Conservation (phyloP, 2,888 invertebrate species). For the Spodoptera picta region DNA sequence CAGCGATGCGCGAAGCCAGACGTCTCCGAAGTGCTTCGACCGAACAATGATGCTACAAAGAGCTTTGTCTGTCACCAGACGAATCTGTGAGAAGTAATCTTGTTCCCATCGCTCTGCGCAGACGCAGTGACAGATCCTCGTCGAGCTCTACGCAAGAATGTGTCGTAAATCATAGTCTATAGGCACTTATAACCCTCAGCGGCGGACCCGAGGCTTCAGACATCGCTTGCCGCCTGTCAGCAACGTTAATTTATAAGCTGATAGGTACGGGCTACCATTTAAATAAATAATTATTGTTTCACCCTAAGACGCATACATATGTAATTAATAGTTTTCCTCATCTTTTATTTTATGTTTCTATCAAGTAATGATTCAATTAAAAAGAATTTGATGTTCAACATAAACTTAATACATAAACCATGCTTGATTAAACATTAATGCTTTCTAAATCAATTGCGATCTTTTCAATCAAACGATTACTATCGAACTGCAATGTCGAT, state of each 20-base stretch:
- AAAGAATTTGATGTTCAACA: too few species aligned
- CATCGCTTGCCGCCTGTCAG: conserved; percentile 52
- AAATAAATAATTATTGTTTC: conserved; percentile 36
- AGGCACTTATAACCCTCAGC: conserved; percentile 52
- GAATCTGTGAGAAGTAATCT: conserved; percentile 78
- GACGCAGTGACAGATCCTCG: conserved; percentile 66
- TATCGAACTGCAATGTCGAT: conserved; percentile 26
- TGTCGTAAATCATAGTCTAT: conserved; percentile 79
- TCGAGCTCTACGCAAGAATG: conserved; percentile 77
- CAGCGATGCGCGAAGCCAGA: conserved; percentile 36
- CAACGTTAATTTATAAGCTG: conserved; percentile 57
- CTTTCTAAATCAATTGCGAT: too few species aligned
- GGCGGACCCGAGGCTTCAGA: conserved; percentile 46
- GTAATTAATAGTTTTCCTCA: conserved; percentile 8
- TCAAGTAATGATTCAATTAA: too few species aligned
- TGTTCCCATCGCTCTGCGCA: conserved; percentile 73
- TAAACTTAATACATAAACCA: too few species aligned
- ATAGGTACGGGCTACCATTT: conserved; percentile 53
- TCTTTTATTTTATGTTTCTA: too few species aligned
- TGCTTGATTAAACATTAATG: too few species aligned
- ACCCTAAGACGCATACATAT: neutral
- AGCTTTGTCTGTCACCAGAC: conserved; percentile 75
- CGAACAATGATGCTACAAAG: conserved; percentile 68
- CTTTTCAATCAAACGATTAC: conserved; percentile 8
- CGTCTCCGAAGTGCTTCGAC: conserved; percentile 59